Evolutionary conservation across 1,140 invertebrate species (phyloP), one percentile per base, ranked within the genome.

Genomic region (Halesus radiatus): DNA sequence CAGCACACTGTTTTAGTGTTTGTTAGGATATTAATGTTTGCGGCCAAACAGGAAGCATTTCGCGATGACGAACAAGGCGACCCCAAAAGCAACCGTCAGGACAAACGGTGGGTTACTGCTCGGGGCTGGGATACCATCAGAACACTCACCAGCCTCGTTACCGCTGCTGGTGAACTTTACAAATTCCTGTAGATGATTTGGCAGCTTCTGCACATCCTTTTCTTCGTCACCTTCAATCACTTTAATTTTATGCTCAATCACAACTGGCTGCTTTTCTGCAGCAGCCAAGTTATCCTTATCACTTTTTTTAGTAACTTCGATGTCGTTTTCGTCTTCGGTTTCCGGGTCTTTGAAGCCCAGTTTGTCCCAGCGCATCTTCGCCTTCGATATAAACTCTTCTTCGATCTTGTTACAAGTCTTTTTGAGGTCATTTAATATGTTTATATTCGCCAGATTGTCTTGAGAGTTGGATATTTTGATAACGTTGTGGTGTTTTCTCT

Each of bases 101-200:
- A 88, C 85, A 86, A 88, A 86, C 87, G 90, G 15, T 45, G 75
- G 64, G 20, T 52, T 18, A 37, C 45, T 64, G 53, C 64, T 68
- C 29, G 84, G 86, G 86, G 85, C 84, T 83, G 81, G 78, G 77
- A 82, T 22, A 72, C 23, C 68, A 15, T 50, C 62, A 32, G 62
- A 13, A 32, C 70, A 90, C 90, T 90, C 88, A 91, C 89, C 88
- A 85, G 88, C 53, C 56, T 88, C 87, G 79, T 87, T 87, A 84
- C 91, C 89, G 78, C 91, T 91, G 68, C 88, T 88, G 53, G 93
- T 91, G 85, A 94, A 92, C 80, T 89, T 89, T 73, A 94, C 90
- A 84, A 94, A 94, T 84, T 96, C 94, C 83, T 92, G 91, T 77
- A 96, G 88, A 87, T 96, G 95, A 81, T 91, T 92, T 0, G 95